Base-by-base conservation (phyloP, 2,888 invertebrate genomes). In the Pteria penguin region DNA sequence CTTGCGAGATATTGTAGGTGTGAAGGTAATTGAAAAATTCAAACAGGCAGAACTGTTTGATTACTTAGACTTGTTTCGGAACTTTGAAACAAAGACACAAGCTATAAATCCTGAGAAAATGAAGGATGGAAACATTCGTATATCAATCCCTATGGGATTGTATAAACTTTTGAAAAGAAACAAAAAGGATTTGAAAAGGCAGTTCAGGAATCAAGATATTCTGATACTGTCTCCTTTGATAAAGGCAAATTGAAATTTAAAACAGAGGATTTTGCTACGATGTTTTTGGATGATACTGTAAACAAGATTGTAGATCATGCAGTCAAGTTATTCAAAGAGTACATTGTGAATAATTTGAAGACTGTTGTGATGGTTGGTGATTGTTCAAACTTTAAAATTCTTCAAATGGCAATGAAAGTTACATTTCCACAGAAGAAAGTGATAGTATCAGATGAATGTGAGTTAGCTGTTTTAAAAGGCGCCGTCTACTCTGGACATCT, bases 291-390 rank as follows among this genome's bases (percentile, higher is more conserved):
- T 27, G 26, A 18, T n/a, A 70, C 76, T 2, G 63, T 66, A 1
- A 36, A 63, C 2, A n/a, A 65, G 18, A 65, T 77, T 29, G 14
- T 73, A 55, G 22, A 58, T 4, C 76, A 73, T 65, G n/a, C 73
- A 22, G 33, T 60, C 26, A 27, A 31, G 27, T 57, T 72, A 24
- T 73, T 77, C n/a, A 27, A 73, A 24, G 60, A 72, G 5, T 29
- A 24, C 4, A 54, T 60, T 14, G 31, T 69, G 18, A 31, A n/a
- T 54, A 54, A 69, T 60, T 58, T 77, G 4, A 45, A 65, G 18
- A 65, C 60, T n/a, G 66, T 77, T 36, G 31, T 77, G 11, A 73
- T 77, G 72, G 76, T 77, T 14, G 76, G 73, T 52, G 76, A 73
- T 1, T 77, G 72, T 61, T 68, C 76, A 2, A 73, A 77, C 31